Conservation (phyloP, 2,797 vertebrate species). For the Sebastes vulpes region DNA sequence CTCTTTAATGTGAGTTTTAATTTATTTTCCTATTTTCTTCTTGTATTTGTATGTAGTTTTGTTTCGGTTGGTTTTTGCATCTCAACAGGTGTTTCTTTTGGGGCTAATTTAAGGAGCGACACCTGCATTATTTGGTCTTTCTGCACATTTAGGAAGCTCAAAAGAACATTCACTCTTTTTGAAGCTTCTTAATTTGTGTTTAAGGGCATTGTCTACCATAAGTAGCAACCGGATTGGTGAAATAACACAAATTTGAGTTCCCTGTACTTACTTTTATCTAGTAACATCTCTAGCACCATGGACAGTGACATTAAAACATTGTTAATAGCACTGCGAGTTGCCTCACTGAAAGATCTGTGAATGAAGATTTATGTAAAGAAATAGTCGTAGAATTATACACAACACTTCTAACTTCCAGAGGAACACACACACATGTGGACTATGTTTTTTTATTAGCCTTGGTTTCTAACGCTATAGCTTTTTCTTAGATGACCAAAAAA, state of each 20-base stretch:
- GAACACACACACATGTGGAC: not conserved
- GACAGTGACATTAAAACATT: constrained; percentile 23
- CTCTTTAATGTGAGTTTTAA: not conserved
- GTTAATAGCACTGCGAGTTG: not conserved
- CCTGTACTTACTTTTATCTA: not conserved
- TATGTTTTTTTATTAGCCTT: constrained; percentile 41
- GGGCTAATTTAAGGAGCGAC: not conserved
- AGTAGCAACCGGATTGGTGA: not conserved
- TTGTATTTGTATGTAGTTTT: not conserved
- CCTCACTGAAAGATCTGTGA: not conserved
- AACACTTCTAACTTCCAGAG: not conserved
- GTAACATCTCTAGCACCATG: constrained; percentile 29
- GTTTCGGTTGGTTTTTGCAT: not conserved
- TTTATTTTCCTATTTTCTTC: not conserved
- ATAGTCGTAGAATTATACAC: not conserved
- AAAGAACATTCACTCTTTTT: not conserved
- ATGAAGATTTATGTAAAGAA: not conserved
- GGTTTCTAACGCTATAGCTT: not conserved
- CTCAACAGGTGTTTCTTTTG: not conserved
- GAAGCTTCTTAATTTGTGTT: not conserved
- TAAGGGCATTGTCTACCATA: not conserved
- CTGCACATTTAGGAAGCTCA: not conserved
- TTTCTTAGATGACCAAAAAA: constrained; percentile 6
- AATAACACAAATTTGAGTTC: not conserved
- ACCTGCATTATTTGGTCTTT: not conserved